These are phyloP conservation scores for Tinea semifulvella DNA, from an alignment of 2,888 invertebrate species.

Conservation along the genomic window DNA sequence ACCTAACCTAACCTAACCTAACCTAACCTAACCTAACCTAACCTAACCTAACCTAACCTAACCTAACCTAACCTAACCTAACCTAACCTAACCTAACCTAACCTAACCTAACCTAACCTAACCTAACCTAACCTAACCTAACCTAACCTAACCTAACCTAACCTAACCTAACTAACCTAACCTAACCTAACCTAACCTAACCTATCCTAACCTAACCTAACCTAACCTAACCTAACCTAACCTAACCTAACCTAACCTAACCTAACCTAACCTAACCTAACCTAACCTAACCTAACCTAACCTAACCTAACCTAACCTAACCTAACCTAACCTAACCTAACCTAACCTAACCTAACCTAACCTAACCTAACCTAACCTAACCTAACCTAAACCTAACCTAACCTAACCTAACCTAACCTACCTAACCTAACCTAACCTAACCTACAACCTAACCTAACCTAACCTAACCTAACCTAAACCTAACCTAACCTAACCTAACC, in stretches of 20 bases:
- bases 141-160: slow-evolving; percentile 15
- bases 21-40: slow-evolving; percentile 18
- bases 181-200: slow-evolving; percentile 14
- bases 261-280: slow-evolving; percentile 13
- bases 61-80: slow-evolving; percentile 14
- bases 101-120: slow-evolving; percentile 14
- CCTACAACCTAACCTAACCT: slow-evolving; percentile 15
- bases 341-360: slow-evolving; percentile 15
- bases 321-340: slow-evolving; percentile 15
- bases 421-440: slow-evolving; percentile 15
- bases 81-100: slow-evolving; percentile 14
- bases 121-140: slow-evolving; percentile 15
- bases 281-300: slow-evolving; percentile 13
- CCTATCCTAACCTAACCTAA: slow-evolving; percentile 14
- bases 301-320: slow-evolving; percentile 15
- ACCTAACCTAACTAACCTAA: slow-evolving; percentile 14
- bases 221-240: slow-evolving; percentile 15
- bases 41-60: slow-evolving; percentile 14
- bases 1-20: slow-evolving; percentile 22
- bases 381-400: slow-evolving; percentile 14
- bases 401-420: slow-evolving; percentile 12
- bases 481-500: slow-evolving; percentile 14
- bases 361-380: slow-evolving; percentile 15
- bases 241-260: slow-evolving; percentile 15
- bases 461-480: slow-evolving; percentile 15